Conservation (phyloP, 1,140 invertebrate genomes). For the Andrena cerasifolii region DNA sequence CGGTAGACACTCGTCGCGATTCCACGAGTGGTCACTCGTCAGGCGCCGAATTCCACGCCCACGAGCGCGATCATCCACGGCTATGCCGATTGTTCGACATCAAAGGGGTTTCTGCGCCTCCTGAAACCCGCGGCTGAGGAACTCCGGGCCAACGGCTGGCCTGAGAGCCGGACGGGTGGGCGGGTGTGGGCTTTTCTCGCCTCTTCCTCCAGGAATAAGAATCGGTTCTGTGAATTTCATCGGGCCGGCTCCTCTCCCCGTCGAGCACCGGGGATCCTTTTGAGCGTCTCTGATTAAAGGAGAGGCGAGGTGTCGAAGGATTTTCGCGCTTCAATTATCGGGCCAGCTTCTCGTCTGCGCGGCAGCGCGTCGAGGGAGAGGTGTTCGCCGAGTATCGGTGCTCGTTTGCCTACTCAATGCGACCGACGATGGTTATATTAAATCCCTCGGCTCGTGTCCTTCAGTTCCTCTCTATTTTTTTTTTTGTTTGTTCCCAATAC, state of each 20-base stretch:
- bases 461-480: background rate
- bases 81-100: conserved; percentile 41
- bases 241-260: background rate
- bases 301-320: conserved; percentile 27
- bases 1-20: conserved; percentile 33
- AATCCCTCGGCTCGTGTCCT: background rate
- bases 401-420: conserved; percentile 6
- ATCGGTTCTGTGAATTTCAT: conserved; percentile 33
- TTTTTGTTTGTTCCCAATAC: background rate
- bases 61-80: conserved; percentile 39
- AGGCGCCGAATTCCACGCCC: conserved; percentile 58
- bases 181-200: no score
- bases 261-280: conserved; percentile 18
- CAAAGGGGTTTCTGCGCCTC: conserved; percentile 54
- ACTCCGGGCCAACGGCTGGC: background rate
- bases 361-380: background rate
- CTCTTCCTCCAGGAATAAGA: conserved; percentile 15
- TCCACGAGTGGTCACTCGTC: conserved; percentile 65
- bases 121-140: conserved; percentile 7
- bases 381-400: background rate
- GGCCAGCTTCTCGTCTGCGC: background rate
- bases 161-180: no score
- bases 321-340: conserved; percentile 44
- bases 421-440: background rate
- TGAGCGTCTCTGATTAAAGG: conserved; percentile 42